Base-by-base conservation (phyloP, 1,140 invertebrate species). In the Dreissena polymorpha region DNA sequence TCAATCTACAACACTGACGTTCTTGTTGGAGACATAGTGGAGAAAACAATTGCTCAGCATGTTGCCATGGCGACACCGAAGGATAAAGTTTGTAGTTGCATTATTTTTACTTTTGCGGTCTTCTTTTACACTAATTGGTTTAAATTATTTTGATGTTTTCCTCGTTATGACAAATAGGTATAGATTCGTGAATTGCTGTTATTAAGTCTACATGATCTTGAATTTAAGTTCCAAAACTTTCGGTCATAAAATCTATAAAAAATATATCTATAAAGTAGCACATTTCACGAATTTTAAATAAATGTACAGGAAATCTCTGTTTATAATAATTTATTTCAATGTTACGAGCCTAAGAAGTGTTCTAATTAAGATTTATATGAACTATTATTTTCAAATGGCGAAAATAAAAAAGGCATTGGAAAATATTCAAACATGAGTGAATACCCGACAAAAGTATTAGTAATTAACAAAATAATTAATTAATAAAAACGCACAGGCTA, bases 1-100 rank as follows among this genome's bases (percentile, higher is more conserved):
- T 87, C 89, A n/a, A 89, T 91, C 60, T 90, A 91, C 68, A 57
- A 84, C 72, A 88, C 85, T 8, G 89, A 91, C 65, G 64, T 64
- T 50, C 57, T 89, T 21, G 81, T 83, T 3, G 60, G 73, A 21
- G 70, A 84, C 5, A 76, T 85, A 14, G 49, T 21, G 55, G 64
- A 25, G n/a, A 53, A 57, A 16, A 53, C 80, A 13, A 76, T 90
- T 18, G 71, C 81, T 14, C 70, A 86, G 50, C 88, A 91, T 67
- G 88, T 91, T 53, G 67, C 77, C 13, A 79, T 74, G n/a, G 89
- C 89, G 5, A 87, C 87, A 49, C n/a, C 78, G 0, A 83, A 86
- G 75, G 76, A 85, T 27, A 89, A 82, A 87, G 90, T 90, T 83
- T 71, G 75, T 60, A 60, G 3, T n/a, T 72, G 7, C 14, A 60